Percentiles rank a stretch among this genome's conserved stretches.
phyloP scores from a whole-genome alignment of 1,140 invertebrate genomes.

The Diuraphis noxia region DNA sequence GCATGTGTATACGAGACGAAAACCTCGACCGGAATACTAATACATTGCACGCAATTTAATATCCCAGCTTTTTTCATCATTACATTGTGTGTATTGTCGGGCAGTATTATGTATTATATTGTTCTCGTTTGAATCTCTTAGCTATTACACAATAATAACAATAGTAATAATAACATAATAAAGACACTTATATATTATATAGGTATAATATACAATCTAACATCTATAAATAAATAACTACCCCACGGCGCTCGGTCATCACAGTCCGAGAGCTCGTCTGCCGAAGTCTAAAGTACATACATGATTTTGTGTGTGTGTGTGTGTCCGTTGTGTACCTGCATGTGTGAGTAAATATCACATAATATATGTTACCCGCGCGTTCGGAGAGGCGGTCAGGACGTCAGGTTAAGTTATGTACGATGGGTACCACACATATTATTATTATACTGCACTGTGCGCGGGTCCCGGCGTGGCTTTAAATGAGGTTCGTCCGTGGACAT shows the following conservation, averaged over 20 bases:
- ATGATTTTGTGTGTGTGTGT: neutral
- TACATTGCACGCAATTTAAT: neutral
- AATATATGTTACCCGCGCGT: neutral
- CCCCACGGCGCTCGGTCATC: neutral
- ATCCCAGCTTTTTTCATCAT: neutral
- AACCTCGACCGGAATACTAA: neutral
- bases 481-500: neutral
- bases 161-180: neutral
- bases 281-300: neutral
- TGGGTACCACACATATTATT: neutral
- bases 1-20: neutral
- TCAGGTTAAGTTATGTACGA: constrained; percentile 8
- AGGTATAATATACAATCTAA: neutral
- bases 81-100: neutral
- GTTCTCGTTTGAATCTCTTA: neutral
- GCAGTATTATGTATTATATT: neutral
- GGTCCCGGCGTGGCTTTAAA: neutral
- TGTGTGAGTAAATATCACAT: neutral
- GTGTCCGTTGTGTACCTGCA: neutral
- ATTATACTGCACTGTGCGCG: neutral
- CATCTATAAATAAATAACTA: neutral
- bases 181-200: neutral
- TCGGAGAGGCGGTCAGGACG: neutral
- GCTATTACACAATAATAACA: neutral
- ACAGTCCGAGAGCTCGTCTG: neutral